Conservation (phyloP, 2,888 invertebrate genomes). For the Cephalotes varians region DNA sequence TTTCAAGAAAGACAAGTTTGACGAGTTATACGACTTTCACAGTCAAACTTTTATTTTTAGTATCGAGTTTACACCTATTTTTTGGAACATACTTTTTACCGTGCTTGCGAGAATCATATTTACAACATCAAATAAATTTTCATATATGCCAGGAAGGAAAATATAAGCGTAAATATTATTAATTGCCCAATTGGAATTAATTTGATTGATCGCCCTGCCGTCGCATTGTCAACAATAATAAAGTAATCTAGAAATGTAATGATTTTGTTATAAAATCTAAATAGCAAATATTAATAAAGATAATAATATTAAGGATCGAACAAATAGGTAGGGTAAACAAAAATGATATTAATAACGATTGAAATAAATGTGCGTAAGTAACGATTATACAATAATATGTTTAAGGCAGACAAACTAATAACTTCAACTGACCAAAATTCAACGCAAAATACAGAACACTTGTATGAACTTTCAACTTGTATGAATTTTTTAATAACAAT, state of each 20-base stretch:
- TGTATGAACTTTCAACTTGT: constrained; percentile 7
- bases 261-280: constrained; percentile 40
- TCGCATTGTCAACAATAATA: constrained; percentile 49
- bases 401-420: constrained; percentile 44
- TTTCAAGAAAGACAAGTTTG: not conserved
- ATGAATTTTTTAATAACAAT: constrained; percentile 43
- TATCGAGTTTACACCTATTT: constrained; percentile 3
- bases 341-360: constrained; percentile 31
- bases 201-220: constrained; percentile 52
- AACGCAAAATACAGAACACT: not conserved
- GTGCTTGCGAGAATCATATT: constrained; percentile 15
- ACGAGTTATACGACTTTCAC: not conserved
- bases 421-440: constrained; percentile 45
- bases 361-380: constrained; percentile 33
- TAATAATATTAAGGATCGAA: constrained; percentile 36
- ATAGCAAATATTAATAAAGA: constrained; percentile 35
- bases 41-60: not conserved
- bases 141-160: constrained; percentile 13
- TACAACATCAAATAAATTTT: constrained; percentile 30
- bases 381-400: constrained; percentile 45
- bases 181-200: constrained; percentile 54
- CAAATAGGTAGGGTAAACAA: constrained; percentile 36
- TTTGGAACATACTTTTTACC: constrained; percentile 26
- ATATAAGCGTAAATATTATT: constrained; percentile 52
- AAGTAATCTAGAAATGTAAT: constrained; percentile 46